These are phyloP conservation scores for Myoxocephalus aenaeus DNA, from an alignment of 2,797 vertebrate genomes.

Conservation along the genomic window DNA sequence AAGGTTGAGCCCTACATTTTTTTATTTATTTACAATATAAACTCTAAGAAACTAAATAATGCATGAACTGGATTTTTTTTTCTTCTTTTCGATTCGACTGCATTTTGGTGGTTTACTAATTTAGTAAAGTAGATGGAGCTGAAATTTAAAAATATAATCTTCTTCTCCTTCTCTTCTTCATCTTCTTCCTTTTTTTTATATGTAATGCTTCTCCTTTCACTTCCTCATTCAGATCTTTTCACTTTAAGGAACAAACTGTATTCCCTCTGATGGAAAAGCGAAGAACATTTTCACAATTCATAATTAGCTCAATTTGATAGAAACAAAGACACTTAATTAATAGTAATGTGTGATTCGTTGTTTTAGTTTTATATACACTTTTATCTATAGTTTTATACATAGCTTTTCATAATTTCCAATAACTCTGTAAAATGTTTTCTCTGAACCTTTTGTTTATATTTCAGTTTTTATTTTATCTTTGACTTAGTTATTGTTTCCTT, in stretches of 20 bases:
- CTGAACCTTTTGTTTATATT: not conserved
- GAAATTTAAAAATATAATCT: too few species aligned
- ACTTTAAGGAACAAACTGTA: not conserved
- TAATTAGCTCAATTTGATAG: too few species aligned
- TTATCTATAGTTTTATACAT: too few species aligned
- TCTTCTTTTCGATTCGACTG: not conserved
- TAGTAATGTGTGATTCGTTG: too few species aligned
- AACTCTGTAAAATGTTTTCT: too few species aligned
- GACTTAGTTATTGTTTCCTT: not conserved
- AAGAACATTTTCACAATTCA: too few species aligned
- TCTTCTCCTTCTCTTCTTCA: not conserved
- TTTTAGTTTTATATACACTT: too few species aligned
- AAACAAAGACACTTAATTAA: not conserved
- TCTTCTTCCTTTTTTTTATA: not conserved
- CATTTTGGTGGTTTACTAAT: not conserved
- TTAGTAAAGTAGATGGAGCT: not conserved
- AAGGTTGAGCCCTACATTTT: not conserved
- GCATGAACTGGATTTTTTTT: not conserved
- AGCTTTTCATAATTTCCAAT: too few species aligned
- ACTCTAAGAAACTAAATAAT: too few species aligned
- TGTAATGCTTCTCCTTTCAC: slow-evolving; percentile 22
- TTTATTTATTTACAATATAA: not conserved
- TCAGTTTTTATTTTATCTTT: not conserved
- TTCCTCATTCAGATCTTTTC: slow-evolving; percentile 6
- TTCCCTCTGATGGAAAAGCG: not conserved